phyloP scores from a whole-genome alignment of 2,888 invertebrate species.

The Hirtodrosophila duncani region DNA sequence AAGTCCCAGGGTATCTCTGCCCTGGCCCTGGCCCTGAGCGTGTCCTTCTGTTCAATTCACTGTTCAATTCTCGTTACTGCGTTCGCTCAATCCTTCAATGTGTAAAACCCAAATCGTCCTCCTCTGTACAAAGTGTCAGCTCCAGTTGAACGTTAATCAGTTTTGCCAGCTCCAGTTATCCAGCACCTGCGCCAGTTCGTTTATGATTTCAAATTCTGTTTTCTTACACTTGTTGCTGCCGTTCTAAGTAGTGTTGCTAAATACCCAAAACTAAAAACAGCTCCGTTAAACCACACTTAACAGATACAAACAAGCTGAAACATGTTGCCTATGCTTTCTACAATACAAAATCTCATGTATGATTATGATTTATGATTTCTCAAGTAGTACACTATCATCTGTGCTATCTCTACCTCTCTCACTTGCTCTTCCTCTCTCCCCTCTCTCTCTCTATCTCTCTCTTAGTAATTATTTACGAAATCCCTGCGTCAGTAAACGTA shows the following conservation, averaged over 20 bases:
- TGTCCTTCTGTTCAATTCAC: constrained; percentile 14
- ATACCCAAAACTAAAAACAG: constrained; percentile 19
- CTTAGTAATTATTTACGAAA: constrained; percentile 31
- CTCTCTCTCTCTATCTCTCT: constrained; percentile 14
- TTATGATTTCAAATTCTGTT: constrained; percentile 26
- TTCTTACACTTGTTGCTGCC: constrained; percentile 42
- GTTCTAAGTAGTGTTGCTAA: constrained; percentile 50
- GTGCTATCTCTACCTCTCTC: constrained; percentile 16
- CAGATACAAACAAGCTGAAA: constrained; percentile 21
- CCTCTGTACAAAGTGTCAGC: constrained; percentile 55
- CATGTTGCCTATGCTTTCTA: constrained; percentile 49
- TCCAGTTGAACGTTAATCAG: constrained; percentile 31
- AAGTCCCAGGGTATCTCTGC: constrained; percentile 16
- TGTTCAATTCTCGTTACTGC: constrained; percentile 20
- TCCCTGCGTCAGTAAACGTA: constrained; percentile 39
- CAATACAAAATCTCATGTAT: constrained; percentile 17
- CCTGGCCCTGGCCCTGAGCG: background rate
- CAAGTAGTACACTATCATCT: constrained; percentile 52
- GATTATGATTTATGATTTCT: constrained; percentile 19
- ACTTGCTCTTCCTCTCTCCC: constrained; percentile 21
- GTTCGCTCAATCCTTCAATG: constrained; percentile 43
- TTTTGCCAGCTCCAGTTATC: constrained; percentile 43
- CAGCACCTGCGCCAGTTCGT: constrained; percentile 47
- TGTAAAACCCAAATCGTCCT: constrained; percentile 36
- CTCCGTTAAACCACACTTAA: constrained; percentile 42